Conservation (phyloP, 1,140 invertebrate species). For the Ips typographus region DNA sequence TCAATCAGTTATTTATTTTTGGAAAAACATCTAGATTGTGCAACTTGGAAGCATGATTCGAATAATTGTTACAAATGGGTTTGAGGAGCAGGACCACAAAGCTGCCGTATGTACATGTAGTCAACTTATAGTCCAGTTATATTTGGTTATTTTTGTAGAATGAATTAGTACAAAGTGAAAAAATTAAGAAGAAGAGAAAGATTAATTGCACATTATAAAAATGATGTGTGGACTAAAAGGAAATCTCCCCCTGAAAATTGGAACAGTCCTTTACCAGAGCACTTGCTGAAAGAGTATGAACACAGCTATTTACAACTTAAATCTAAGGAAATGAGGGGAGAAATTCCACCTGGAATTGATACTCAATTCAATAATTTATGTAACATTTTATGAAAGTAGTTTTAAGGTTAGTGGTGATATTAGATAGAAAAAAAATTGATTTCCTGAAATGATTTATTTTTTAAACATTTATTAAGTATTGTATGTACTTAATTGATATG, state of each 20-base stretch:
- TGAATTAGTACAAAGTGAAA: constrained; percentile 72
- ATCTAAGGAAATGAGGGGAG: constrained; percentile 62
- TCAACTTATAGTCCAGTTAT: background rate
- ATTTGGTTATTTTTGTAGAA: constrained; percentile 55
- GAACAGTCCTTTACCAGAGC: constrained; percentile 74
- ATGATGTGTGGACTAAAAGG: constrained; percentile 77
- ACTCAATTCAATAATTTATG: constrained; percentile 31
- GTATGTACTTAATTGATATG: constrained; percentile 42
- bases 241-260: constrained; percentile 75
- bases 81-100: constrained; percentile 60
- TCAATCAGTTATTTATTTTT: constrained; percentile 84
- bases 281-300: constrained; percentile 66
- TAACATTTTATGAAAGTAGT: constrained; percentile 33
- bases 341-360: constrained; percentile 47
- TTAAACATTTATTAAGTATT: background rate
- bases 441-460: background rate
- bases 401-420: background rate
- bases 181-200: constrained; percentile 61
- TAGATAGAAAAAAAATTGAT: background rate
- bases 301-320: constrained; percentile 66
- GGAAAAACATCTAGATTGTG: constrained; percentile 71
- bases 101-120: constrained; percentile 61
- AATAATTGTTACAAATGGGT: constrained; percentile 72
- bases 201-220: constrained; percentile 65
- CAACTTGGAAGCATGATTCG: constrained; percentile 75